Percentiles rank a stretch among this genome's conserved stretches.
Evolutionary conservation across 92 coral and sea anemone genomes (phyloP).

Genomic region (Epizoanthus fatuus): DNA sequence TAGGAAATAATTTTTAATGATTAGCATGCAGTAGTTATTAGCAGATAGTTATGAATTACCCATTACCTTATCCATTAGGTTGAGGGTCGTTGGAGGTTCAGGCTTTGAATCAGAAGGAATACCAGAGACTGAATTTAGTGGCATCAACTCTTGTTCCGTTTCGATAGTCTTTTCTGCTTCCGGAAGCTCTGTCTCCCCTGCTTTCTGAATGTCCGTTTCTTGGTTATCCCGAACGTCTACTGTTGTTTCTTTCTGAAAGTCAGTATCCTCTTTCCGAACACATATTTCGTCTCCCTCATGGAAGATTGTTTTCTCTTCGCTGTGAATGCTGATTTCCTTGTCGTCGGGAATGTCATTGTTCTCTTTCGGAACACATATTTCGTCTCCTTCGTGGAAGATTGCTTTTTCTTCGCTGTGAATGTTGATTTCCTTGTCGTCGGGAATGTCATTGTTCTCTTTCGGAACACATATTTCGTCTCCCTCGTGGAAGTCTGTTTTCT

Average conservation of each 20-base stretch:
- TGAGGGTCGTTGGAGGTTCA: conserved; percentile 35
- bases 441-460: conserved; percentile 56
- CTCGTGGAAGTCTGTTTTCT: not conserved
- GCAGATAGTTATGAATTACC: conserved; percentile 6
- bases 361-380: not conserved
- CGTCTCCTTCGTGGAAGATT: not conserved
- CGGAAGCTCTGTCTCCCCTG: not conserved
- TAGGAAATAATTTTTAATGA: not conserved
- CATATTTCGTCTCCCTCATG: not conserved
- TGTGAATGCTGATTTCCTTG: not conserved
- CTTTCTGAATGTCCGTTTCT: not conserved
- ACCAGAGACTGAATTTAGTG: not conserved
- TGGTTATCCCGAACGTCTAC: no score
- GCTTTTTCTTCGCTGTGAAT: not conserved
- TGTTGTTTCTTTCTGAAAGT: not conserved
- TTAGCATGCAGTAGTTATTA: conserved; percentile 34
- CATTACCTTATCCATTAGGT: conserved; percentile 44
- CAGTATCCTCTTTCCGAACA: not conserved
- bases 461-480: not conserved
- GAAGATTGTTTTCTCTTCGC: not conserved
- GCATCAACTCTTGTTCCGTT: not conserved
- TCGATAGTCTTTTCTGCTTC: not conserved
- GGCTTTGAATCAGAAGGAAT: conserved; percentile 27
- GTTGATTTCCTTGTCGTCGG: not conserved
- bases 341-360: not conserved